Evolutionary conservation across 2,888 invertebrate genomes (phyloP), one percentile per base, ranked within the genome.

Genomic region (Agrochola macilenta): DNA sequence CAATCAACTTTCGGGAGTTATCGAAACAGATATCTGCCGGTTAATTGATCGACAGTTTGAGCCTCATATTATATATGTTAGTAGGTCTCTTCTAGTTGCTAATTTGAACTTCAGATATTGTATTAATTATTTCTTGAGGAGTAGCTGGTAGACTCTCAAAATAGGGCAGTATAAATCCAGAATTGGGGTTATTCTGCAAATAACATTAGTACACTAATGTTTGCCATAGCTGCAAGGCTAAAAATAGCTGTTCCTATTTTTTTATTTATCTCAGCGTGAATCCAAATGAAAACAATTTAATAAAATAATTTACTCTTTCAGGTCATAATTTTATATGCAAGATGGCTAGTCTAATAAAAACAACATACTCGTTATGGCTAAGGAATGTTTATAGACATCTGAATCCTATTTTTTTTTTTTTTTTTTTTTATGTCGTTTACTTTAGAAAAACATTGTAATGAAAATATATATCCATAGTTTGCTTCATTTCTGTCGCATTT

Each of bases 1-100:
- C 82, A 75, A 82, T 81, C 81, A 76, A 49, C 58, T 58, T 76
- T 49, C 65, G 1, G 5, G 54, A 69, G 49, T 60, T 72, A 80
- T 80, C 73, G 14, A 52, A 84, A 68, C 46, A 79, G 57, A 79
- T 70, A 61, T 30, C 30, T 30, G 4, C 30, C 1, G 43, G 49
- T 76, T 58, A 83, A 63, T 52, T 61, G 79, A 72, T 79, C 43
- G 72, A 30, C 30, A n/a, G 26, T 72, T 68, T 79, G 58, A 54
- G 61, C 43, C 12, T 78, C 23, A 70, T 2, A 43, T 58, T 68
- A 68, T 68, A 52, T 68, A 63, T 78, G 83, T 78, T 57, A 82
- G 54, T 83, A 61, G 82, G 65, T 82, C 20, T 26, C 11, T 54
- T 60, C 12, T 23, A 7, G 2, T 57, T 23, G 23, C 9, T 76